Evolutionary conservation across 2,888 invertebrate species (phyloP), one percentile per base, ranked within the genome.

Genomic region (Lasiommata megera): DNA sequence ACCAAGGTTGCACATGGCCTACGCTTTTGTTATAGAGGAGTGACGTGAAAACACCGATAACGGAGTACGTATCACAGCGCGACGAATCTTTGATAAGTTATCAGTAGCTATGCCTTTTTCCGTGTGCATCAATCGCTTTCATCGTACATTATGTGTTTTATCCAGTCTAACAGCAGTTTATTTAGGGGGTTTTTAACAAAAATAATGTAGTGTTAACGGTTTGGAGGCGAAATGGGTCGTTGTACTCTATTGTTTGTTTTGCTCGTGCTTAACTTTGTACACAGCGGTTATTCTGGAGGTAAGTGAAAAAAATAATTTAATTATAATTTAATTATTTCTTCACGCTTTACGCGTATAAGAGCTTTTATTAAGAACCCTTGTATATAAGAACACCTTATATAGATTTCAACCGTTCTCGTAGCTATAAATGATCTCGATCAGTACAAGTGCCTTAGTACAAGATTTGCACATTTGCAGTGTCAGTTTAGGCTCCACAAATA

Each of bases 61-160:
- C 44, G 51, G 16, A 18, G 52, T 54, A 54, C 46, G 54, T 65
- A 67, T 66, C 80, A 65, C 69, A 67, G 66, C 74, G 71, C 72
- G 66, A 71, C 72, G 74, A 73, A 84, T 85, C 80, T 72, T 63
- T 78, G 85, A 87, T 87, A 87, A 73, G 71, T 57, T 84, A 86
- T 82, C 83, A 75, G 62, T 66, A 64, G 75, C 61, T 67, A 64
- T 67, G 68, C 71, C 63, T 71, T 77, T 76, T 79, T 77, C 43
- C 52, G 56, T 62, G 62, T 62, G 60, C 57, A 66, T 61, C 53
- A 38, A 54, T 38, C 41, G 43, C 38, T 56, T 37, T 55, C 41
- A 46, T 52, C 44, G 54, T 44, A 51, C 46, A 47, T 38, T 37
- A 34, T 46, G 52, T 14, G 52, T 23, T 52, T 57, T 54, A 38